Conservation (phyloP, 2,888 invertebrate species). For the Euzophera pinguis region DNA sequence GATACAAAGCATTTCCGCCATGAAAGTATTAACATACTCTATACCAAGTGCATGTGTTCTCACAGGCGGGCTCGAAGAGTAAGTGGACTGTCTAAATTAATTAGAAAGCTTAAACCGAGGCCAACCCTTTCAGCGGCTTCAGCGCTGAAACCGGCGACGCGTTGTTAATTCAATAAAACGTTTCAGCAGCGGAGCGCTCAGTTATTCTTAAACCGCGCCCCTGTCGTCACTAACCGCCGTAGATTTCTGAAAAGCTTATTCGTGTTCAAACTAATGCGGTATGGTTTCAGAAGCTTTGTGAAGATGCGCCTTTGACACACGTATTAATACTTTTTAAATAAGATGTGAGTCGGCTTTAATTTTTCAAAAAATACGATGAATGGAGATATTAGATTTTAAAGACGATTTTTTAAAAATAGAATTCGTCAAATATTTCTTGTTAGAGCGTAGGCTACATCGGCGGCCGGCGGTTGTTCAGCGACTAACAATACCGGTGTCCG, state of each 20-base stretch:
- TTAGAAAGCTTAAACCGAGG: slow-evolving; percentile 57
- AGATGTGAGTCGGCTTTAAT: slow-evolving; percentile 10
- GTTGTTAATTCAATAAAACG: slow-evolving; percentile 35
- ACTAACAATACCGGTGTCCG: slow-evolving; percentile 50
- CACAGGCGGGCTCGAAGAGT: slow-evolving; percentile 45
- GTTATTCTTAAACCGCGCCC: slow-evolving; percentile 40
- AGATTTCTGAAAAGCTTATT: slow-evolving; percentile 70
- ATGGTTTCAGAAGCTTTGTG: slow-evolving; percentile 56
- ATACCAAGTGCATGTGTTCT: slow-evolving; percentile 52
- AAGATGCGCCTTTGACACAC: slow-evolving; percentile 43
- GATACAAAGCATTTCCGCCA: slow-evolving; percentile 61
- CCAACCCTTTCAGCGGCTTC: slow-evolving; percentile 48
- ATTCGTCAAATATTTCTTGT: not conserved
- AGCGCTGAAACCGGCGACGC: slow-evolving; percentile 44
- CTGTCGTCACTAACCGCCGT: slow-evolving; percentile 54
- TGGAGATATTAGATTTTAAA: too few species aligned
- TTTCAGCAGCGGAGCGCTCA: slow-evolving; percentile 48
- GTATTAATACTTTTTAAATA: slow-evolving; percentile 30
- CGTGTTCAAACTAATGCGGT: slow-evolving; percentile 67
- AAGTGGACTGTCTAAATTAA: slow-evolving; percentile 74
- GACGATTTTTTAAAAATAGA: not conserved
- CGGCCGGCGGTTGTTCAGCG: slow-evolving; percentile 32
- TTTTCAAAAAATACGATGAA: too few species aligned
- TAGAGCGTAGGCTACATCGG: slow-evolving; percentile 20
- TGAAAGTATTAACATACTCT: slow-evolving; percentile 48